Base-by-base conservation (phyloP, 2,113 vertebrate species). In the zebrafish (Danio rerio) region DNA sequence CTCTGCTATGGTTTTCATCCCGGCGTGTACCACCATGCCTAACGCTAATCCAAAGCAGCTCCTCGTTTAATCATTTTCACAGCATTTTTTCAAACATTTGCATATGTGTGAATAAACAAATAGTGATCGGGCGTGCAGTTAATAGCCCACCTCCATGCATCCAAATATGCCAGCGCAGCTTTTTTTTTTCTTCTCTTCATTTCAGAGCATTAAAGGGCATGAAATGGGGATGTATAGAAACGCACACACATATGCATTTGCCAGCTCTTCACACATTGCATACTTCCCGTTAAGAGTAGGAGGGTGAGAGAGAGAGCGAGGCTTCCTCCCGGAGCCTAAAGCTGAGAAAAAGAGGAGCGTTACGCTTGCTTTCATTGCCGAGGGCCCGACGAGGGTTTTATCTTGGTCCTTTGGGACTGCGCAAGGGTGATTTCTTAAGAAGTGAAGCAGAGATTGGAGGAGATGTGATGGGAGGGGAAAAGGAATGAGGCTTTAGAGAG, bases 361-460 rank as follows among this genome's bases (percentile, higher is more conserved):
- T 88, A 88, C 65, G 68, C 84, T 90, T 84, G 86, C 89, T 91
- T 80, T 90, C 91, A 90, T 84, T 88, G 86, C 88, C 77, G 73
- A 88, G 88, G 91, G 85, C 85, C 81, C 85, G 78, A 43, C 83
- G 83, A 89, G 89, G 89, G 73, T 90, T 92, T 91, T 91, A 92
- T 89, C 90, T 89, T 84, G 5, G 81, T 92, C 91, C 90, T 83
- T 58, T 87, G 92, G 91, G 91, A 91, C 83, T 83, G 78, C 50
- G 88, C 80, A 77, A 88, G 89, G 88, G 89, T 90, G 90, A 84
- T 89, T 92, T 88, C 86, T 85, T 81, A 88, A 89, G 89, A 89
- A 86, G 83, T 69, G 87, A 86, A 89, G 78, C 77, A 80, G 88
- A 49, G 68, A 76, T 49, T 62, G 58, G 21, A 82, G 75, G 72